phyloP scores from a whole-genome alignment of 2,888 invertebrate genomes.

The Eupeodes luniger region DNA sequence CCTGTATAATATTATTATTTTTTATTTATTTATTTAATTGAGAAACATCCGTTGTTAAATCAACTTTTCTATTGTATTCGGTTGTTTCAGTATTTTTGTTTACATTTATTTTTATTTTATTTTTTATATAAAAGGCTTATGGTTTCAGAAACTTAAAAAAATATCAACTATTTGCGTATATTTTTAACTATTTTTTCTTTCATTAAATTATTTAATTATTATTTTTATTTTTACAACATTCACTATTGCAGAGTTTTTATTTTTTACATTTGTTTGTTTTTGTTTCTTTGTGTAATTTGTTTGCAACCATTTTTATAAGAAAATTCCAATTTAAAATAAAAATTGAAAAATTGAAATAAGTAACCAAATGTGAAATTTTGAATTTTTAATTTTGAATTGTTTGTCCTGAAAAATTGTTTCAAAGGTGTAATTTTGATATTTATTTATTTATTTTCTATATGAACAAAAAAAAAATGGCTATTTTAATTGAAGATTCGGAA shows the following conservation, averaged over 20 bases:
- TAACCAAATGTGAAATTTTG: constrained; percentile 61
- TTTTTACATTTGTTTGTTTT: constrained; percentile 30
- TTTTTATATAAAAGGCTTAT: constrained; percentile 58
- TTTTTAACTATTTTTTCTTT: constrained; percentile 74
- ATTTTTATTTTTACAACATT: constrained; percentile 69
- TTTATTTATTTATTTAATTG: constrained; percentile 31
- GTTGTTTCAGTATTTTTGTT: constrained; percentile 66
- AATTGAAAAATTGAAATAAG: constrained; percentile 13
- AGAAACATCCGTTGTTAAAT: constrained; percentile 55
- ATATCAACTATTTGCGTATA: constrained; percentile 76
- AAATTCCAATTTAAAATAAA: constrained; percentile 42
- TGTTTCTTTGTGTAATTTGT: constrained; percentile 39
- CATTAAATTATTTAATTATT: constrained; percentile 65
- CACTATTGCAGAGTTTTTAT: constrained; percentile 52
- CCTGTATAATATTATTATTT: constrained; percentile 76
- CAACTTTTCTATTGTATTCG: constrained; percentile 67
- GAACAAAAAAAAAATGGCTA: constrained; percentile 33
- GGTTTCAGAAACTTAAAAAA: constrained; percentile 75
- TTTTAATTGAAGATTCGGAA: constrained; percentile 78
- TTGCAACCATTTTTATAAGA: constrained; percentile 66
- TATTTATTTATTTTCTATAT: constrained; percentile 12
- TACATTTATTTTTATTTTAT: constrained; percentile 15
- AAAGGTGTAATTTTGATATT: constrained; percentile 72
- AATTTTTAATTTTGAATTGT: constrained; percentile 39
- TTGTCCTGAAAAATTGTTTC: constrained; percentile 68